Evolutionary conservation across 2,797 vertebrate genomes (phyloP).

Genomic region (Discoglossus pictus): DNA sequence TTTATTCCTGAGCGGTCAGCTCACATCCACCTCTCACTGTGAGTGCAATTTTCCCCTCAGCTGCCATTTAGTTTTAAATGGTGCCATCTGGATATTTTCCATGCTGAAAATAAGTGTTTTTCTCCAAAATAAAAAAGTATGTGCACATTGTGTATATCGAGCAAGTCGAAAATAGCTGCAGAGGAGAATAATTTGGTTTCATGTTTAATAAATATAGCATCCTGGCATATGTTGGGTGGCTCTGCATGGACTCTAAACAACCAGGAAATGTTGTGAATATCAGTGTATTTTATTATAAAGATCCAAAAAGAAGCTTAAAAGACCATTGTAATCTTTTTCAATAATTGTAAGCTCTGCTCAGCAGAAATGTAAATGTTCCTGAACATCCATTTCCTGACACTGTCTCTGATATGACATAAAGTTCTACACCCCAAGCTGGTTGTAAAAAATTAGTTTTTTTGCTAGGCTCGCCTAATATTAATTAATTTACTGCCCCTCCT

Average conservation of each 20-base stretch:
- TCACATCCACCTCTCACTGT: conserved; percentile 14
- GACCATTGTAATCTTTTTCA: too few relatives aligned
- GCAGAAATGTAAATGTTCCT: too few relatives aligned
- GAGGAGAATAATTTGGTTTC: conserved; percentile 14
- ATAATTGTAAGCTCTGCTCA: too few relatives aligned
- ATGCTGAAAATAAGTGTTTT: conserved; percentile 24
- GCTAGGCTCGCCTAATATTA: too few relatives aligned
- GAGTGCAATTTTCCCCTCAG: conserved; percentile 22
- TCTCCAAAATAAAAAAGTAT: not conserved
- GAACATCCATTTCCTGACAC: too few relatives aligned
- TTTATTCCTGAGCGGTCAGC: conserved; percentile 3
- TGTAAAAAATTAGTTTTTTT: too few relatives aligned
- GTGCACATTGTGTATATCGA: conserved; percentile 15
- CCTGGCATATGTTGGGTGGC: not conserved
- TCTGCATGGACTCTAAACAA: not conserved
- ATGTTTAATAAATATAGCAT: conserved; percentile 17
- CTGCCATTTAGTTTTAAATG: conserved; percentile 32
- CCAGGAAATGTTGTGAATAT: not conserved
- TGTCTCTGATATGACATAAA: too few relatives aligned
- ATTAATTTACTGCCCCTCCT: too few relatives aligned
- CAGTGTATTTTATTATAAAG: not conserved
- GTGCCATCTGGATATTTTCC: conserved; percentile 36
- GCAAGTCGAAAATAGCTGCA: conserved; percentile 32
- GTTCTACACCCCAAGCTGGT: too few relatives aligned
- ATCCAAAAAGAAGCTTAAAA: too few relatives aligned